phyloP scores from a whole-genome alignment of 2,113 vertebrate genomes.

The Tylochromis polylepis region DNA sequence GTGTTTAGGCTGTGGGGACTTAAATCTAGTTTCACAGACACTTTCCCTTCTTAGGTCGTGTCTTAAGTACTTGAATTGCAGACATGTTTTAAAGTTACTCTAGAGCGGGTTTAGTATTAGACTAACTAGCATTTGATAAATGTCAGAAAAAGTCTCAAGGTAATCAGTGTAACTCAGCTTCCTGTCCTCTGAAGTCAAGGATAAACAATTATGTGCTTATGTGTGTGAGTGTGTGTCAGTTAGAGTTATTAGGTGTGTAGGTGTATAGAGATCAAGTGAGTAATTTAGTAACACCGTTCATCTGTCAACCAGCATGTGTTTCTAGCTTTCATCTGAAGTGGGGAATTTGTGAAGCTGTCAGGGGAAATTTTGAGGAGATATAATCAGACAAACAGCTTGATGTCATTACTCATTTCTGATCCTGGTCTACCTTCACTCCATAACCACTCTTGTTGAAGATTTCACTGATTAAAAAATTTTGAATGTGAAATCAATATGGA shows the following conservation, averaged over 20 bases:
- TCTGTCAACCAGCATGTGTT: background rate
- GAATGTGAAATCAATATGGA: background rate
- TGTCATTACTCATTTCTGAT: background rate
- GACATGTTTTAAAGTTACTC: background rate
- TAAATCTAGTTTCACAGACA: background rate
- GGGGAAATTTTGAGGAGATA: constrained; percentile 38
- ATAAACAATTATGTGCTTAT: background rate
- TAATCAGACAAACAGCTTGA: background rate
- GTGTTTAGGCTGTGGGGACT: background rate
- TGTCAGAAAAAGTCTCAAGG: background rate
- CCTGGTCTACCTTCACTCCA: background rate
- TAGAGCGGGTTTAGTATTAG: background rate
- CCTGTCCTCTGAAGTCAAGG: background rate
- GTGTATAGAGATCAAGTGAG: constrained; percentile 1
- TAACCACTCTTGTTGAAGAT: background rate
- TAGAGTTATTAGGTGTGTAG: background rate
- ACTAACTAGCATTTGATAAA: background rate
- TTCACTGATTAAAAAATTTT: background rate
- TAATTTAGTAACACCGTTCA: background rate
- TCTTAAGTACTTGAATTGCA: background rate
- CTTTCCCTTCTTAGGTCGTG: background rate
- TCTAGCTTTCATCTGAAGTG: background rate
- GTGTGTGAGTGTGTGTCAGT: background rate
- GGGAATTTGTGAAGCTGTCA: constrained; percentile 34
- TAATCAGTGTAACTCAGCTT: background rate